phyloP scores from a whole-genome alignment of 2,797 vertebrate species.

The Coendou prehensilis region DNA sequence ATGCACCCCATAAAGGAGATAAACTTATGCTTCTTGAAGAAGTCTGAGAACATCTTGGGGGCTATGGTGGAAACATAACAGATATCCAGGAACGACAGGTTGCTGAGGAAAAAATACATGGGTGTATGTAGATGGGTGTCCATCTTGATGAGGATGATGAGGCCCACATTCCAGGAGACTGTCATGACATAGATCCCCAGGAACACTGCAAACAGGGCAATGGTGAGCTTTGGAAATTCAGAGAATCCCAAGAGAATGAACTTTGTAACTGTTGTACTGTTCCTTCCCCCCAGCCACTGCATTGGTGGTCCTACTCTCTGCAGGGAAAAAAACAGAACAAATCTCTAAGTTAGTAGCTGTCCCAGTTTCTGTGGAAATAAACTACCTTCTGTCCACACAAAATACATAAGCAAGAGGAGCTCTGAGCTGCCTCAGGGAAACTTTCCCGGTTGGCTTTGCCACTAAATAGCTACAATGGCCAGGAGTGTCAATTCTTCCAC shows the following conservation, averaged over 20 bases:
- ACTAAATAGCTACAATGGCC: background rate
- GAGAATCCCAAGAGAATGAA: conserved; percentile 70
- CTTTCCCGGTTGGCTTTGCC: background rate
- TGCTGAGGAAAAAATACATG: conserved; percentile 71
- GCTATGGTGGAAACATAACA: conserved; percentile 48
- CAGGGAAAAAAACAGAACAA: background rate
- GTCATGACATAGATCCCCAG: conserved; percentile 57
- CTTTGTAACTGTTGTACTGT: background rate
- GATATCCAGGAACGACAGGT: conserved; percentile 58
- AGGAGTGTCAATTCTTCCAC: background rate
- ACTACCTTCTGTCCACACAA: background rate
- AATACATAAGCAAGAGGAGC: background rate
- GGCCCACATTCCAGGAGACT: conserved; percentile 25
- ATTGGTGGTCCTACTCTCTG: background rate
- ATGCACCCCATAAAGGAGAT: conserved; percentile 68
- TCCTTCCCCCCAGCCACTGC: background rate
- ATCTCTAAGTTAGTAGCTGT: background rate
- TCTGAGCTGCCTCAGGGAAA: background rate
- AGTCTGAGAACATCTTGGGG: conserved; percentile 57
- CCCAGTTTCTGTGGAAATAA: background rate
- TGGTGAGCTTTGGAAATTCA: conserved; percentile 46
- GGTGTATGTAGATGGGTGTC: conserved; percentile 52
- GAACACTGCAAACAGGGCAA: conserved; percentile 58
- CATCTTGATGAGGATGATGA: conserved; percentile 36
- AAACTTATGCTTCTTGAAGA: conserved; percentile 51